Evolutionary conservation across 1,140 invertebrate species (phyloP), one percentile per base, ranked within the genome.

Genomic region (Telenomus remus): DNA sequence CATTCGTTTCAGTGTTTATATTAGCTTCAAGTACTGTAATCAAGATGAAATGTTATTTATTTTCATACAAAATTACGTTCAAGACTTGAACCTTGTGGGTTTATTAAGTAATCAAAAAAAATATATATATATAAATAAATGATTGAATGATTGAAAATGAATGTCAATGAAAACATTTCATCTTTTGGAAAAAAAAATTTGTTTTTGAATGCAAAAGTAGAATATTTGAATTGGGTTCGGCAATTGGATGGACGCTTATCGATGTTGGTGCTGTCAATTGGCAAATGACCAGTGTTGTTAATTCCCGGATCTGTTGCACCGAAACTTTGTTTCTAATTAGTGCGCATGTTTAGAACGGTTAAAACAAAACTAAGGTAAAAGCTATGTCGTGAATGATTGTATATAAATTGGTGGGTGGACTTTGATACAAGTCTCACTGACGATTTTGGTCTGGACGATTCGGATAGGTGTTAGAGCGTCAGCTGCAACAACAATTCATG

Each of bases 391-490:
- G 37, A 11, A 39, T 11, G 2, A 9, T 3, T 39, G n/a, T 9
- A 4, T 39, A 39, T 39, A n/a, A 11, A n/a, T 11, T 39, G n/a
- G 37, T 35, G 37, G 84, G 84, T 84, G 82, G 85, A 81, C 84
- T 86, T 85, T 85, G 71, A 84, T 80, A 75, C 37, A 54, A 80
- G 80, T 83, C 60, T 83, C 51, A 85, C 81, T 85, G 76, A 85
- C 81, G 79, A 85, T 85, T 85, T 85, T 85, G 81, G 78, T 84
- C 80, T 85, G 78, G 77, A 54, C 81, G 70, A 79, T 79, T 79
- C 70, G 79, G 76, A 80, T 81, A 87, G 86, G 85, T 86, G 47
- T 84, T 87, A 83, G 83, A 86, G 78, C 83, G 76, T 63, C 85
- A 86, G 73, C 79, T 87, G 76, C 83, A 85, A 71, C 84, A 86